These are phyloP conservation scores for Cinara cedri DNA, from an alignment of 2,888 invertebrate genomes.

Conservation along the genomic window DNA sequence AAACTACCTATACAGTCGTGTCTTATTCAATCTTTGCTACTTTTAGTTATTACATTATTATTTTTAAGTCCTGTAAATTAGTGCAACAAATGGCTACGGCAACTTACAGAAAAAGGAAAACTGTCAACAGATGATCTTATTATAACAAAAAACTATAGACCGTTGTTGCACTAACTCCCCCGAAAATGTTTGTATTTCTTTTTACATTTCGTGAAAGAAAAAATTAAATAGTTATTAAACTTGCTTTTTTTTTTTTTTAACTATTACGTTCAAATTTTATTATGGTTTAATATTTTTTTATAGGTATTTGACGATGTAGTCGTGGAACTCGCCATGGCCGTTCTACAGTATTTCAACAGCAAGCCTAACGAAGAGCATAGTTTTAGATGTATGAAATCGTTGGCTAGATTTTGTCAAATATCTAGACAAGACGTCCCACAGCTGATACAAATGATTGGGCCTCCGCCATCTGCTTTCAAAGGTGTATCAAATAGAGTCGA, in stretches of 20 bases:
- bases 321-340: slow-evolving; percentile 88
- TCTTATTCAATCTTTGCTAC: slow-evolving; percentile 20
- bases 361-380: slow-evolving; percentile 81
- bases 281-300: background rate
- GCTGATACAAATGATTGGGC: slow-evolving; percentile 88
- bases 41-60: slow-evolving; percentile 16
- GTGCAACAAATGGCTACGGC: too few species aligned
- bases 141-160: too few species aligned
- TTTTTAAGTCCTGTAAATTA: slow-evolving; percentile 13
- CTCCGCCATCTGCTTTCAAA: slow-evolving; percentile 80
- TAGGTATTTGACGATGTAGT: slow-evolving; percentile 94
- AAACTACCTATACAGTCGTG: background rate
- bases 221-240: background rate
- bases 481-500: slow-evolving; percentile 82
- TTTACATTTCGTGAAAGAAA: background rate
- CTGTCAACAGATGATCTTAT: too few species aligned
- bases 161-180: too few species aligned
- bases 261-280: background rate
- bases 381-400: slow-evolving; percentile 78
- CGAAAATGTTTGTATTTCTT: slow-evolving; percentile 16
- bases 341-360: slow-evolving; percentile 84
- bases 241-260: too few species aligned
- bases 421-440: slow-evolving; percentile 84
- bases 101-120: too few species aligned
- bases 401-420: slow-evolving; percentile 76